phyloP scores from a whole-genome alignment of 2,888 invertebrate species.

The Frankliniella fusca region DNA sequence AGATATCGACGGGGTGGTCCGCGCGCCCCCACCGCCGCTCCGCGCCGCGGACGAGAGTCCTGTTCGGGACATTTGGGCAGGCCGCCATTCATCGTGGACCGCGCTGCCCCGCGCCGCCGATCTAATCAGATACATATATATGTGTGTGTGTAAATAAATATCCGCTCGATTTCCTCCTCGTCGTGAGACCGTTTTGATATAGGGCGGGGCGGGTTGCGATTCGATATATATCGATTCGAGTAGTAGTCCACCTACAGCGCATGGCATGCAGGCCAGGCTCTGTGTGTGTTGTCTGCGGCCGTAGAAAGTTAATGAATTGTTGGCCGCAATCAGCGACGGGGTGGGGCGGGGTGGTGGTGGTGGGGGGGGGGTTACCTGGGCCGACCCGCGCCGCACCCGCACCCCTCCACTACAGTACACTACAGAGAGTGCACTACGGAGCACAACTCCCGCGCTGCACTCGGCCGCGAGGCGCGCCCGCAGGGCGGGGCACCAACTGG shows the following conservation, averaged over 20 bases:
- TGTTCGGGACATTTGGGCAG: background rate
- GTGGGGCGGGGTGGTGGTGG: no score
- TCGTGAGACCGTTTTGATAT: background rate
- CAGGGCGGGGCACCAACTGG: background rate
- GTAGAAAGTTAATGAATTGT: conserved; percentile 23
- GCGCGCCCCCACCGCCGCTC: no score
- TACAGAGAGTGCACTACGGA: background rate
- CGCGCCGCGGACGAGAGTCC: no score
- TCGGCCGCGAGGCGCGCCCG: background rate
- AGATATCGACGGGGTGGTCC: no score
- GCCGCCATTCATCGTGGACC: background rate
- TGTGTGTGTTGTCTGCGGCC: background rate
- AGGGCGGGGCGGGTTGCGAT: conserved; percentile 11
- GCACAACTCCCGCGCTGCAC: background rate
- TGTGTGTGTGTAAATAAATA: background rate
- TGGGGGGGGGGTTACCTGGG: no score
- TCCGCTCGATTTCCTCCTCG: background rate
- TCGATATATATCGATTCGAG: background rate
- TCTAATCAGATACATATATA: background rate
- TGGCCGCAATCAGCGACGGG: background rate
- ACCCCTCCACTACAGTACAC: background rate
- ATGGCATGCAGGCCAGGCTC: background rate
- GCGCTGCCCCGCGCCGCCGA: background rate
- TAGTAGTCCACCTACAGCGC: background rate
- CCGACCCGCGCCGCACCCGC: no score